phyloP scores from a whole-genome alignment of 1,140 invertebrate species.

The Wasmannia auropunctata region DNA sequence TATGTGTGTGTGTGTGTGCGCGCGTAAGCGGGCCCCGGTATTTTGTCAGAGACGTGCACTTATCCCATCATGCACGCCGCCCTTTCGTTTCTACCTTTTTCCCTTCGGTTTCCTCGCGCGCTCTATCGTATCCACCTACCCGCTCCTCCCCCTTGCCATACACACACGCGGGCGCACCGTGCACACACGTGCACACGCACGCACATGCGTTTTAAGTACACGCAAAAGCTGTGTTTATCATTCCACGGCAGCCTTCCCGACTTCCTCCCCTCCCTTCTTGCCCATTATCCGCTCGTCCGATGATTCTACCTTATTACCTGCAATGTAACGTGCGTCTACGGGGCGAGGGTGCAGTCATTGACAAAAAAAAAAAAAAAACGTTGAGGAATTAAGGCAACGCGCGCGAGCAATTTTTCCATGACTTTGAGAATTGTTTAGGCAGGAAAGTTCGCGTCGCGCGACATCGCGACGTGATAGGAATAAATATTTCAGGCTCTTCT shows the following conservation, averaged over 20 bases:
- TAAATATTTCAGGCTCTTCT: neutral
- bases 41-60: slow-evolving; percentile 59
- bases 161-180: neutral
- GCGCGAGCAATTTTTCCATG: neutral
- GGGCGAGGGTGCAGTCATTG: slow-evolving; percentile 46
- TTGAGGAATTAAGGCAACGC: slow-evolving; percentile 17
- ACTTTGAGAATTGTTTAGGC: slow-evolving; percentile 3
- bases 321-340: slow-evolving; percentile 54
- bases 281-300: slow-evolving; percentile 43
- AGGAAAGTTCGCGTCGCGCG: neutral
- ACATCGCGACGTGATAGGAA: neutral
- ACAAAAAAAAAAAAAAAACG: slow-evolving; percentile 69
- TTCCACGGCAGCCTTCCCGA: slow-evolving; percentile 61
- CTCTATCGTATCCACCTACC: slow-evolving; percentile 50
- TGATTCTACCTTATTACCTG: slow-evolving; percentile 77
- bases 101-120: slow-evolving; percentile 39
- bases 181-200: slow-evolving; percentile 8
- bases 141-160: neutral
- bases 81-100: slow-evolving; percentile 43
- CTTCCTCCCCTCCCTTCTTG: slow-evolving; percentile 13
- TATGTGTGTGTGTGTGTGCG: neutral
- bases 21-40: slow-evolving; percentile 42
- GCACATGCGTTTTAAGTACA: slow-evolving; percentile 67
- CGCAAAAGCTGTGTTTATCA: slow-evolving; percentile 77
- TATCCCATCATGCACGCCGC: slow-evolving; percentile 60